Evolutionary conservation across 2,888 invertebrate genomes (phyloP).

Genomic region (Ormyrus labotus): DNA sequence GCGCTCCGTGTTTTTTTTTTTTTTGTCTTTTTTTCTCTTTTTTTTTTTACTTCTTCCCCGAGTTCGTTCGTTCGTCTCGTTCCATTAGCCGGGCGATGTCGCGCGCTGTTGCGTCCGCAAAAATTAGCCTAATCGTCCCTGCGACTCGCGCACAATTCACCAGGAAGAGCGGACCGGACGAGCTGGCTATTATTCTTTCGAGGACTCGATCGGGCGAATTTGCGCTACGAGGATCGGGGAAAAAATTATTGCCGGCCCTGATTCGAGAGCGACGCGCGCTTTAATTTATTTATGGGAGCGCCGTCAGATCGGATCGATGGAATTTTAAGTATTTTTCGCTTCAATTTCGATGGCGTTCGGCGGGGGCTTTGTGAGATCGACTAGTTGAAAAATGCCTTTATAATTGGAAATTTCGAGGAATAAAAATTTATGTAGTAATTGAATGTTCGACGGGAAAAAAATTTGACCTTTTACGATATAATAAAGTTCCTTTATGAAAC

Average conservation of each 20-base stretch:
- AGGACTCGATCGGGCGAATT: not conserved
- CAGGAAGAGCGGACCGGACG: too few relatives aligned
- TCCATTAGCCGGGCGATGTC: slow-evolving; percentile 29
- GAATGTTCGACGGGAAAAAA: not conserved
- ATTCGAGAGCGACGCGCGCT: not conserved
- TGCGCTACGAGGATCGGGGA: not conserved
- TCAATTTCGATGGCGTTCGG: not conserved
- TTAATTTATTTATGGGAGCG: not conserved
- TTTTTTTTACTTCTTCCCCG: not conserved
- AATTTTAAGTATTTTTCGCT: not conserved
- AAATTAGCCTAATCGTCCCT: slow-evolving; percentile 48
- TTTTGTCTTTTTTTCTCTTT: not conserved
- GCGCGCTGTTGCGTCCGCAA: slow-evolving; percentile 22
- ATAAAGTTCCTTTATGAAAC: too few relatives aligned
- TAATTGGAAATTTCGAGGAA: not conserved
- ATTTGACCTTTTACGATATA: too few relatives aligned
- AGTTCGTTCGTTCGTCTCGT: not conserved
- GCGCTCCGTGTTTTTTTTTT: not conserved
- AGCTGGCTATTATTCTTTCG: not conserved
- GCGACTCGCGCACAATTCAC: too few relatives aligned
- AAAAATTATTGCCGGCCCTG: not conserved
- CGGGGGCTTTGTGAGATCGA: not conserved
- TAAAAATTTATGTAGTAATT: not conserved
- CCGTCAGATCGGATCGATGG: not conserved
- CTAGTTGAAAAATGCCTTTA: not conserved